Evolutionary conservation across 2,113 vertebrate species (phyloP).

Genomic region (Hippolais icterina): DNA sequence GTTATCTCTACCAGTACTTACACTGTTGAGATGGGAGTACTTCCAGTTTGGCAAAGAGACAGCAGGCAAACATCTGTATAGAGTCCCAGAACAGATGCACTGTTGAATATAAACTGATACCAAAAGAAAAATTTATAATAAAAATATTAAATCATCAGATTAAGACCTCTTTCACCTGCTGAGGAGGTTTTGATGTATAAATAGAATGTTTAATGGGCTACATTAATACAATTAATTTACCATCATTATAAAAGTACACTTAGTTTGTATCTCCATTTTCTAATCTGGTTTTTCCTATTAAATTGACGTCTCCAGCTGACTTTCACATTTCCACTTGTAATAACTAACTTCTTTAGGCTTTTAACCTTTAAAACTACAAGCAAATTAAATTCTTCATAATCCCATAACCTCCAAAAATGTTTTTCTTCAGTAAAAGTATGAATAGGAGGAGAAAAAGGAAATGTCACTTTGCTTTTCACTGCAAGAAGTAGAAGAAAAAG

Average conservation of each 20-base stretch:
- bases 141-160: slow-evolving; percentile 15
- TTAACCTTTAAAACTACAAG: neutral
- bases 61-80: slow-evolving; percentile 15
- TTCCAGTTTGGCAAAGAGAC: slow-evolving; percentile 6
- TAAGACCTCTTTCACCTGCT: neutral
- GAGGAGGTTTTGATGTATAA: slow-evolving; percentile 1
- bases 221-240: slow-evolving; percentile 3
- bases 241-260: slow-evolving; percentile 23
- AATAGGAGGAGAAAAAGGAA: neutral
- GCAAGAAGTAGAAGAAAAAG: neutral
- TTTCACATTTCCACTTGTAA: neutral
- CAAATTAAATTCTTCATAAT: neutral
- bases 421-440: neutral
- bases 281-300: neutral
- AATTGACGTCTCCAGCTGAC: neutral
- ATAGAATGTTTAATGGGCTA: slow-evolving; percentile 3
- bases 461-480: neutral
- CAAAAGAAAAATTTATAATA: neutral
- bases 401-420: neutral
- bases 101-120: neutral
- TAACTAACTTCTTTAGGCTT: neutral
- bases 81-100: neutral
- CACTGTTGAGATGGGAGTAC: neutral
- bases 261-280: neutral
- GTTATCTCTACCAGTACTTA: neutral